A percentile compares a stretch with the other conserved stretches of the same genome.
Conservation (phyloP, 2,888 invertebrate species). For the Zygaena filipendulae region DNA sequence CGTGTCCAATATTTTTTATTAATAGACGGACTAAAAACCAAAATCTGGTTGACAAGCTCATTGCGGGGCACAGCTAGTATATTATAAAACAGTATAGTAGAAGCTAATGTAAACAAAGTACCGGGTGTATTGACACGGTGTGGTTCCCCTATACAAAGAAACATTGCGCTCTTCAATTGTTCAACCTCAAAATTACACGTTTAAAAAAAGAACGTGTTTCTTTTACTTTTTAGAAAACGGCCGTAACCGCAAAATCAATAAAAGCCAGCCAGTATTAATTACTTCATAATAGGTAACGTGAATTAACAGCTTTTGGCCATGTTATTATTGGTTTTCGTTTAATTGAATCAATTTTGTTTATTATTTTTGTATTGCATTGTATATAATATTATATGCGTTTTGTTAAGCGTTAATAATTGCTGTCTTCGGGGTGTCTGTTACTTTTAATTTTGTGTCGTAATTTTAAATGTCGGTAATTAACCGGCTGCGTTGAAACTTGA, state of each 20-base stretch:
- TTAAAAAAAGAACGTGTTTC: slow-evolving; percentile 32
- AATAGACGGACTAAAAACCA: no score
- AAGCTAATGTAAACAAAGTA: no score
- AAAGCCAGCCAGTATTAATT: slow-evolving; percentile 33
- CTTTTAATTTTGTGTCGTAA: slow-evolving; percentile 19
- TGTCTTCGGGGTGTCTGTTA: no score
- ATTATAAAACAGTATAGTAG: no score
- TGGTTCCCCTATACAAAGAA: slow-evolving; percentile 36
- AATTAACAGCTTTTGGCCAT: slow-evolving; percentile 42
- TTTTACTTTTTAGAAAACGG: slow-evolving; percentile 24
- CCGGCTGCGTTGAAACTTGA: no score
- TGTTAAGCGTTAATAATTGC: no score
- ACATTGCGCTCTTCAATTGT: slow-evolving; percentile 33
- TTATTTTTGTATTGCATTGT: slow-evolving; percentile 24
- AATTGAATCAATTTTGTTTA: slow-evolving; percentile 21
- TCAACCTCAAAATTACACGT: slow-evolving; percentile 45
- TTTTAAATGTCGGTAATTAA: slow-evolving; percentile 11
- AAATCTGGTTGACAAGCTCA: no score
- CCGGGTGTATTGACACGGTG: no score
- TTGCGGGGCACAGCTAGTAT: no score
- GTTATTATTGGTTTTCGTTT: slow-evolving; percentile 36
- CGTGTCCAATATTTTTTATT: no score
- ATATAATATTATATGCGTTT: no score
- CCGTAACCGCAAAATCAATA: slow-evolving; percentile 33
- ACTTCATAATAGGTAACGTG: slow-evolving; percentile 30